Percentiles rank a stretch among this genome's conserved stretches.
phyloP scores from a whole-genome alignment of 23 tunicate genomes.

The Botrylloides violaceus region DNA sequence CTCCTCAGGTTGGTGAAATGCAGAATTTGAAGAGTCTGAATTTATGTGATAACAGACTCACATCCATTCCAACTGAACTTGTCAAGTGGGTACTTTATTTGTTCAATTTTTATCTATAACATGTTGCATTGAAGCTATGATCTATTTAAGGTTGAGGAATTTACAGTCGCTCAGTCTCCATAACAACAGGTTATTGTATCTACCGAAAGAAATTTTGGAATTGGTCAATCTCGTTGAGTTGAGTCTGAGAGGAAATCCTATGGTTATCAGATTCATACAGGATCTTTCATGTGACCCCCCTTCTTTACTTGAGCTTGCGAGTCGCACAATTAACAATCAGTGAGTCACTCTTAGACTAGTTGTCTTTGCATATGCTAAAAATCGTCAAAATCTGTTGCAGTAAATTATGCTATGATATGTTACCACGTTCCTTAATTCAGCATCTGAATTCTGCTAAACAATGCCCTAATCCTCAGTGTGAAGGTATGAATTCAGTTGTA shows the following conservation, averaged over 20 bases:
- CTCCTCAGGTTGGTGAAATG: constrained; percentile 34
- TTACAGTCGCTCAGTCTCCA: constrained; percentile 41
- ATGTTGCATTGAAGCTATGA: not conserved
- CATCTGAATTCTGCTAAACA: constrained; percentile 52
- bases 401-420: not conserved
- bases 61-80: constrained; percentile 22
- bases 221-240: constrained; percentile 46
- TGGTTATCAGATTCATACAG: constrained; percentile 46
- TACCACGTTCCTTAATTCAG: constrained; percentile 16
- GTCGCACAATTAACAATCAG: constrained; percentile 26
- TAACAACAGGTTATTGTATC: constrained; percentile 34
- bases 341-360: not conserved
- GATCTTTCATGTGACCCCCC: constrained; percentile 55
- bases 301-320: constrained; percentile 44
- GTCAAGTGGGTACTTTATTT: constrained; percentile 11
- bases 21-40: constrained; percentile 6
- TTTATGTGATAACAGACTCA: constrained; percentile 33
- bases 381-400: constrained; percentile 5
- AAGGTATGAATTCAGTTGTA: no score
- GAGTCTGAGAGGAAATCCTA: constrained; percentile 52
- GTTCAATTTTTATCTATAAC: not conserved
- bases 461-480: constrained; percentile 55
- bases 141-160: constrained; percentile 19
- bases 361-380: not conserved
- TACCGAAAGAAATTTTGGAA: constrained; percentile 42